Conservation (phyloP, 2,797 vertebrate genomes). For the Pseudochirops cupreus region DNA sequence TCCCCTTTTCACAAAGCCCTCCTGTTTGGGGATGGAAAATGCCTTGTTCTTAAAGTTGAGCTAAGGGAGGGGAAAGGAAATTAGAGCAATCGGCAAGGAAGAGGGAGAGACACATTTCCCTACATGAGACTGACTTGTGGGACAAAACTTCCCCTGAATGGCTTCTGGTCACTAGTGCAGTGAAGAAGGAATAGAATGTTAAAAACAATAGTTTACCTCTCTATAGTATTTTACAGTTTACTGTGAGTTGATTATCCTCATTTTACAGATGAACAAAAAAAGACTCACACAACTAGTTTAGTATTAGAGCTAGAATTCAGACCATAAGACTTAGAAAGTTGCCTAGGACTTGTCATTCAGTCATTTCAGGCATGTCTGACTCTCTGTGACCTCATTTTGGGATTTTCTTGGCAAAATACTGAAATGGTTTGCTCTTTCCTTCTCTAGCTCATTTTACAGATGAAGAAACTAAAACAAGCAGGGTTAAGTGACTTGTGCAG, state of each 20-base stretch:
- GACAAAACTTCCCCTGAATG: neutral
- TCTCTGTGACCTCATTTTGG: neutral
- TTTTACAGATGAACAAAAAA: constrained; percentile 18
- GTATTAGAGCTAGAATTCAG: neutral
- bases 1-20: constrained; percentile 74
- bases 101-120: neutral
- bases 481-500: neutral
- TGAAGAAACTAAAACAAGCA: neutral
- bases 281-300: neutral
- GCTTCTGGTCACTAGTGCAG: fast-evolving
- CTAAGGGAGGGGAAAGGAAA: neutral
- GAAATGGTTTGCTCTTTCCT: neutral
- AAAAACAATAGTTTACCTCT: neutral
- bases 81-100: neutral
- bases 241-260: neutral
- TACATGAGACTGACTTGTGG: neutral
- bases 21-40: constrained; percentile 72
- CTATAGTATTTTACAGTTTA: neutral
- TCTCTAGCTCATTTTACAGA: neutral
- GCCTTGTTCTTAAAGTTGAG: neutral
- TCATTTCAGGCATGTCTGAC: neutral
- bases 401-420: neutral
- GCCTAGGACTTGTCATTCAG: neutral
- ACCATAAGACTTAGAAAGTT: neutral
- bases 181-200: neutral